Percentiles rank a stretch among this genome's conserved stretches.
Conservation (phyloP, 2,797 vertebrate species). For the Bradypodion pumilum region DNA sequence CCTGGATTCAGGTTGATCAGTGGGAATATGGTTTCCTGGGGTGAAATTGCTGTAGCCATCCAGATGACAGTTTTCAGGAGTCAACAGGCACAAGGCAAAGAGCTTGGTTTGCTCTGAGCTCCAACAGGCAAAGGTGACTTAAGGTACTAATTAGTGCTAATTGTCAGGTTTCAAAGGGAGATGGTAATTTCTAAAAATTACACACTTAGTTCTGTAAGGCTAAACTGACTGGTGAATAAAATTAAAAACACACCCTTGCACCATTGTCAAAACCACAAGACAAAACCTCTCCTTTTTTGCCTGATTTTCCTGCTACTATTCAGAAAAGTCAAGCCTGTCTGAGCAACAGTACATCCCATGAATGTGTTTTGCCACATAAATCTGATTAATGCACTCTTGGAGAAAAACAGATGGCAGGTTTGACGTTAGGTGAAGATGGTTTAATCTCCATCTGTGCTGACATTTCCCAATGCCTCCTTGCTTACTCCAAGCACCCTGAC, state of each 20-base stretch:
- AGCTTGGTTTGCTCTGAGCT: no score
- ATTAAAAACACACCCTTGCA: not conserved
- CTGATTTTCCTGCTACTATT: not conserved
- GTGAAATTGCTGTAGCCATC: no score
- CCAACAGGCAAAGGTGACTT: no score
- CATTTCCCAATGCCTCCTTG: slow-evolving; percentile 59
- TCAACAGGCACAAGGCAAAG: no score
- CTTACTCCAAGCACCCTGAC: slow-evolving; percentile 15
- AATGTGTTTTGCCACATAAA: slow-evolving; percentile 42
- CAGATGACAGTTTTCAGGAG: no score
- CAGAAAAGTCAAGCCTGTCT: not conserved
- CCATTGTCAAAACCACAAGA: slow-evolving; percentile 15
- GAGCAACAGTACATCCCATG: not conserved
- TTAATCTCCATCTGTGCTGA: slow-evolving; percentile 73
- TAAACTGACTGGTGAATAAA: slow-evolving; percentile 16
- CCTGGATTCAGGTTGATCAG: not conserved
- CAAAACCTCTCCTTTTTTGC: not conserved
- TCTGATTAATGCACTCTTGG: slow-evolving; percentile 61
- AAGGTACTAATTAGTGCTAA: no score
- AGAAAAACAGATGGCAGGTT: slow-evolving; percentile 67
- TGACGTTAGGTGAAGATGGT: slow-evolving; percentile 64
- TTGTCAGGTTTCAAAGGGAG: no score
- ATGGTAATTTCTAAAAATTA: slow-evolving; percentile 5
- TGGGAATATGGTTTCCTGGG: no score
- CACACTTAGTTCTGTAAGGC: fast-evolving